These are phyloP conservation scores for Macquaria australasica DNA, from an alignment of 2,113 vertebrate genomes.

Conservation along the genomic window DNA sequence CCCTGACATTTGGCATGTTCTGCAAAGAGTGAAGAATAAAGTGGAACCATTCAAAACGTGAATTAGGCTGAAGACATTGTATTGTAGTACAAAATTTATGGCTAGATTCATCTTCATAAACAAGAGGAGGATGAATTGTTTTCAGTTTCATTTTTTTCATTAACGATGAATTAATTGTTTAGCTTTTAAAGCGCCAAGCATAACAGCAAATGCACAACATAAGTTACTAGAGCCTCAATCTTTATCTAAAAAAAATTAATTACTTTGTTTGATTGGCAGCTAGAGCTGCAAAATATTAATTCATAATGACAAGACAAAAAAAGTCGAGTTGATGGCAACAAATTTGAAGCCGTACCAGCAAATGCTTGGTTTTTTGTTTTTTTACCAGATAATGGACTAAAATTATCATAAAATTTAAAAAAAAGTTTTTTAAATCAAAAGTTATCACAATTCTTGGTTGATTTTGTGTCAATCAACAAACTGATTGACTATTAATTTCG, in stretches of 20 bases:
- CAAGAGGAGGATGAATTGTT: background rate
- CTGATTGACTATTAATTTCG: too few relatives aligned
- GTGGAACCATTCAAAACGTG: background rate
- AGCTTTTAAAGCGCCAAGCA: background rate
- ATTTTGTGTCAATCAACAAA: background rate
- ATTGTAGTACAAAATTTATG: background rate
- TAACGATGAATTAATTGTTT: background rate
- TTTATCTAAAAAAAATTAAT: background rate
- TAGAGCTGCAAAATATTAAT: background rate
- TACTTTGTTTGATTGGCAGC: background rate
- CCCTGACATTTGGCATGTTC: conserved; percentile 99
- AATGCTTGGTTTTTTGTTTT: background rate
- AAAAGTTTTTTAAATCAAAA: background rate
- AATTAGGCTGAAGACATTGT: background rate
- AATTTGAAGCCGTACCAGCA: background rate
- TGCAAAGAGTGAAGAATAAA: conserved; percentile 60
- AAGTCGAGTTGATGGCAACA: background rate
- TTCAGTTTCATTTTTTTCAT: background rate
- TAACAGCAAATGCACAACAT: background rate
- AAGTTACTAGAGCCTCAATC: background rate
- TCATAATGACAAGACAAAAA: background rate
- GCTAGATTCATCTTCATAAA: background rate
- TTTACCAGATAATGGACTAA: background rate
- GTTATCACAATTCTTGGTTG: background rate
- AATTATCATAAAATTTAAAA: background rate